phyloP scores from a whole-genome alignment of 2,888 invertebrate species.

The Ochropacha duplaris region DNA sequence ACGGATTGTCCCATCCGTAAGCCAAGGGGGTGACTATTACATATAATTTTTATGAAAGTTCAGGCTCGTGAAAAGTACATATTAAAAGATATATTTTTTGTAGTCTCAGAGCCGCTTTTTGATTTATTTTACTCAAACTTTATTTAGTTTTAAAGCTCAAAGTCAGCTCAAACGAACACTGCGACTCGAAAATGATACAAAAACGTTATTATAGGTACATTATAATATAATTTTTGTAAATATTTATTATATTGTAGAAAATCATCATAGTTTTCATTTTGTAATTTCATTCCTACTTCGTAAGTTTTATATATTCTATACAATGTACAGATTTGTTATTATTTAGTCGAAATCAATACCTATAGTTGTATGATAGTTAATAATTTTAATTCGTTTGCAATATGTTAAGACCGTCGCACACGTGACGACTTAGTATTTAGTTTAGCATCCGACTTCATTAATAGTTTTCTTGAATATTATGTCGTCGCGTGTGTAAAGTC shows the following conservation, averaged over 20 bases:
- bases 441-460: neutral
- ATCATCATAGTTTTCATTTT: constrained; percentile 34
- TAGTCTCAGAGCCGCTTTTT: constrained; percentile 35
- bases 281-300: constrained; percentile 65
- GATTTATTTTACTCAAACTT: constrained; percentile 31
- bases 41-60: too few relatives aligned
- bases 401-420: neutral
- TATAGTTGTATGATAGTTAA: constrained; percentile 1
- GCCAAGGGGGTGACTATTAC: too few relatives aligned
- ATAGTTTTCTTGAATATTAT: neutral
- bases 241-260: constrained; percentile 47
- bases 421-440: neutral
- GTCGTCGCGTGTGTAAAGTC: neutral
- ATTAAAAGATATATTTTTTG: constrained; percentile 21
- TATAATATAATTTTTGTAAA: constrained; percentile 54
- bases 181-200: constrained; percentile 32
- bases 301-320: constrained; percentile 50
- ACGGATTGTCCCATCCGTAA: too few relatives aligned
- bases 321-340: constrained; percentile 9
- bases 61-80: constrained; percentile 51
- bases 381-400: neutral
- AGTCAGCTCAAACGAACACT: constrained; percentile 73
- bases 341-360: constrained; percentile 1
- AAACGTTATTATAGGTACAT: constrained; percentile 18
- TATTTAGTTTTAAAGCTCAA: constrained; percentile 79